phyloP scores from a whole-genome alignment of 2,113 vertebrate species.

The Heterocephalus glaber region DNA sequence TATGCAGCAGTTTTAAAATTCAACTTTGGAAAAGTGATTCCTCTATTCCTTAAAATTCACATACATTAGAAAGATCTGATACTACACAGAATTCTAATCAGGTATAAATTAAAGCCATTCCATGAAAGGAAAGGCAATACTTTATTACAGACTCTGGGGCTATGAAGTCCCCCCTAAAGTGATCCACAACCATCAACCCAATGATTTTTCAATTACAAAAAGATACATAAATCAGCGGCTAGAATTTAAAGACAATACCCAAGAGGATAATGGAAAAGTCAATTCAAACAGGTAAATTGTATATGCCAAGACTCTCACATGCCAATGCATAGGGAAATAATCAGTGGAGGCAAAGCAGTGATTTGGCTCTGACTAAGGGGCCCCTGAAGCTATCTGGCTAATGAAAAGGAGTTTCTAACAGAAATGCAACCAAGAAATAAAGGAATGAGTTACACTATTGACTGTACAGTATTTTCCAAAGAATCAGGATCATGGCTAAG shows the following conservation, averaged over 20 bases:
- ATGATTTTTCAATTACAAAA: neutral
- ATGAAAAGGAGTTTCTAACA: neutral
- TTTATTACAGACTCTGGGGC: neutral
- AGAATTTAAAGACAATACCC: neutral
- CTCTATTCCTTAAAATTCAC: conserved; percentile 15
- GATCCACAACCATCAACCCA: neutral
- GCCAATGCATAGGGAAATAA: neutral
- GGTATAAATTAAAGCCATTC: neutral
- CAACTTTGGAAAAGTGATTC: neutral
- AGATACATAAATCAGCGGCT: neutral
- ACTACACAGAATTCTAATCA: conserved; percentile 17
- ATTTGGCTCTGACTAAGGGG: neutral
- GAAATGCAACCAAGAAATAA: neutral
- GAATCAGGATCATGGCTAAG: neutral
- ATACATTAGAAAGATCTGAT: conserved; percentile 20
- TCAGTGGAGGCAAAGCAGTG: neutral
- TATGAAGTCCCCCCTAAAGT: neutral
- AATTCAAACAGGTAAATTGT: neutral
- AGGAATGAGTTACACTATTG: neutral
- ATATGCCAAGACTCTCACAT: neutral
- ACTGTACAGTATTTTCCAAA: neutral
- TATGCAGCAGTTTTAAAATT: neutral
- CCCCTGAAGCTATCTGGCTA: neutral
- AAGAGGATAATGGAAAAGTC: neutral
- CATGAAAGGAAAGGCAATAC: neutral